Evolutionary conservation across 2,113 vertebrate genomes (phyloP).

Genomic region (Prunella fulvescens): DNA sequence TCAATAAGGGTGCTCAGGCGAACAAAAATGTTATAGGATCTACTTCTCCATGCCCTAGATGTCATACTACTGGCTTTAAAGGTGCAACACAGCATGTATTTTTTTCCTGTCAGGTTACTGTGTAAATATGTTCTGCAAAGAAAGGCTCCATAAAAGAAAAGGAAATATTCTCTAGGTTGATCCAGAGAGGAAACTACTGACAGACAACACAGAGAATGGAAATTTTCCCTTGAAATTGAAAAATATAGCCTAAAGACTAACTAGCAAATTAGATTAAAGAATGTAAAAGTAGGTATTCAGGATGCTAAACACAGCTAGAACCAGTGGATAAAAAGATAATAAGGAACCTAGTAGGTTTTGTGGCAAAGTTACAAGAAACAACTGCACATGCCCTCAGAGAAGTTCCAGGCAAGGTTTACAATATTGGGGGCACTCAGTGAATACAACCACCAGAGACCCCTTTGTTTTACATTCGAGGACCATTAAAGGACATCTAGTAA

Average conservation of each 20-base stretch:
- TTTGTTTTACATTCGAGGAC: not conserved
- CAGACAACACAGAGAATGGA: not conserved
- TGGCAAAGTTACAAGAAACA: not conserved
- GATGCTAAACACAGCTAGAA: not conserved
- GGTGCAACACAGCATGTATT: accelerated
- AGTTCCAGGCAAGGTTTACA: not conserved
- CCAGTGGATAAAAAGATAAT: not conserved
- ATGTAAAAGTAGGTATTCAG: not conserved
- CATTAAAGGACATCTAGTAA: not conserved
- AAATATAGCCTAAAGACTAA: not conserved
- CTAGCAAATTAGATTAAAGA: not conserved
- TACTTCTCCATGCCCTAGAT: not conserved
- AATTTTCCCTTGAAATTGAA: not conserved
- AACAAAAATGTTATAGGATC: not conserved
- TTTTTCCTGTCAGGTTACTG: not conserved
- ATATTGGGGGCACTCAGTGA: not conserved
- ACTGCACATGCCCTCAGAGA: not conserved
- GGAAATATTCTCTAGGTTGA: not conserved
- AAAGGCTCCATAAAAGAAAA: not conserved
- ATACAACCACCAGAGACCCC: not conserved
- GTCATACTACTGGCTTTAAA: not conserved
- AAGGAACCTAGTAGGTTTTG: not conserved
- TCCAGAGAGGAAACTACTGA: not conserved
- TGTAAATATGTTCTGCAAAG: not conserved
- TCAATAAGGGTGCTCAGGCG: not conserved